These are phyloP conservation scores for Camptogramma bilineatum DNA, from an alignment of 2,888 invertebrate species.

Conservation along the genomic window DNA sequence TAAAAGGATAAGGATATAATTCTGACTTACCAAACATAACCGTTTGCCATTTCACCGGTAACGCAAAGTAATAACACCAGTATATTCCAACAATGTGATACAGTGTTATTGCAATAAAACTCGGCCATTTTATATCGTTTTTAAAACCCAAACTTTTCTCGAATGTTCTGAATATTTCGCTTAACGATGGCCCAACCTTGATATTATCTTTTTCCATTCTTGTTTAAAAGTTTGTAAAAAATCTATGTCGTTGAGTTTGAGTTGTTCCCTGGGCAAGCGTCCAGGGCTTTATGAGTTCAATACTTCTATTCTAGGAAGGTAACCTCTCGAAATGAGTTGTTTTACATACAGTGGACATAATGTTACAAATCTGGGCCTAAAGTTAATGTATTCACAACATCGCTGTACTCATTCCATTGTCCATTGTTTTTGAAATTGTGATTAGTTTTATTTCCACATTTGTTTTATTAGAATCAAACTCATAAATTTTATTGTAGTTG, in stretches of 20 bases:
- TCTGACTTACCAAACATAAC: slow-evolving; percentile 69
- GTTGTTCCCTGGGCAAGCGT: slow-evolving; percentile 31
- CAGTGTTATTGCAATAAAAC: slow-evolving; percentile 63
- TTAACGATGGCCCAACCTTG: slow-evolving; percentile 51
- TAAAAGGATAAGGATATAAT: slow-evolving; percentile 23
- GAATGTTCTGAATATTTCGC: slow-evolving; percentile 63
- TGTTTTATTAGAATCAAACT: background rate
- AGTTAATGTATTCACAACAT: slow-evolving; percentile 32
- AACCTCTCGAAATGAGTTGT: slow-evolving; percentile 27
- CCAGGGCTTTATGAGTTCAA: slow-evolving; percentile 36
- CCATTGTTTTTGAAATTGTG: slow-evolving; percentile 43
- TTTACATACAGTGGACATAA: slow-evolving; percentile 33
- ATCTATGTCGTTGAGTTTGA: slow-evolving; percentile 32
- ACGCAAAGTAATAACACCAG: slow-evolving; percentile 73
- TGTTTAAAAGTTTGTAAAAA: slow-evolving; percentile 35
- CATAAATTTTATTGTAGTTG: background rate
- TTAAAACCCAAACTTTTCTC: slow-evolving; percentile 74
- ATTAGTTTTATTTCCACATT: slow-evolving; percentile 8
- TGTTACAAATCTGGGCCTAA: slow-evolving; percentile 31
- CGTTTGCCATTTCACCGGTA: slow-evolving; percentile 77
- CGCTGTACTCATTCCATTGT: slow-evolving; percentile 43
- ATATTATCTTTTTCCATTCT: slow-evolving; percentile 53
- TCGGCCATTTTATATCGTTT: slow-evolving; percentile 79
- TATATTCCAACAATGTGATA: slow-evolving; percentile 73
- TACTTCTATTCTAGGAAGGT: slow-evolving; percentile 34